phyloP scores from a whole-genome alignment of 2,113 vertebrate species.

The Scortum barcoo region DNA sequence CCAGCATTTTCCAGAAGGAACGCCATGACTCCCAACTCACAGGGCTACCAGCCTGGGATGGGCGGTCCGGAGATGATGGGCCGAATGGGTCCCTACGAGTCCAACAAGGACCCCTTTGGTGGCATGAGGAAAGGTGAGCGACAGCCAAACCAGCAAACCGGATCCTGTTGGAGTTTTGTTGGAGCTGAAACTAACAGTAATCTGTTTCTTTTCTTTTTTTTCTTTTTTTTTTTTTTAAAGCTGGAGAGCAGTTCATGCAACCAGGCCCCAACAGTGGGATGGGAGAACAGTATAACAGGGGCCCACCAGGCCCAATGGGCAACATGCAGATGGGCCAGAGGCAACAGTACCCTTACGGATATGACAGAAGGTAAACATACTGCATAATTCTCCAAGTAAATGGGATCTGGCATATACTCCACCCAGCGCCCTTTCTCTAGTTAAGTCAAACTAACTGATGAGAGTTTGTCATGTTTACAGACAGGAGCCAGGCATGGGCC shows the following conservation, averaged over 20 bases:
- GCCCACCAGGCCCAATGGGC: conserved; percentile 90
- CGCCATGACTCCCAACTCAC: conserved; percentile 96
- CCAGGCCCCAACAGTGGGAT: conserved; percentile 94
- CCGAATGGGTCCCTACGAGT: conserved; percentile 94
- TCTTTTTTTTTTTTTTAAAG: conserved; percentile 60
- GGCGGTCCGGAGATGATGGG: conserved; percentile 94
- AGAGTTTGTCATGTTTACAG: conserved; percentile 74
- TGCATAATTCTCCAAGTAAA: background rate
- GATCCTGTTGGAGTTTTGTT: background rate
- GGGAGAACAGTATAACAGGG: conserved; percentile 94
- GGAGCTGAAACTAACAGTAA: background rate
- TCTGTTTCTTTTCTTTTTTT: conserved; percentile 1
- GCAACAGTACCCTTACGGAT: conserved; percentile 95
- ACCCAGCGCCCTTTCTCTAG: background rate
- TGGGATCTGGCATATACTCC: no score
- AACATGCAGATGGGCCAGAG: conserved; percentile 94
- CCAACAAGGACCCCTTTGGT: conserved; percentile 96
- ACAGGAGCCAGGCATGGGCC: conserved; percentile 92
- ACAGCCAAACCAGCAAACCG: background rate
- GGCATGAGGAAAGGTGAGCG: conserved; percentile 97
- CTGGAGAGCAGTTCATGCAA: conserved; percentile 96
- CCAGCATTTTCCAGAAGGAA: conserved; percentile 94
- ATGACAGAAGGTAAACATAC: conserved; percentile 86
- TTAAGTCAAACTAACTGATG: conserved; percentile 1
- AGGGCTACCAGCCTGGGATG: conserved; percentile 95